Evolutionary conservation across 2,888 invertebrate genomes (phyloP), one percentile per base, ranked within the genome.

Genomic region (Catocala nupta): DNA sequence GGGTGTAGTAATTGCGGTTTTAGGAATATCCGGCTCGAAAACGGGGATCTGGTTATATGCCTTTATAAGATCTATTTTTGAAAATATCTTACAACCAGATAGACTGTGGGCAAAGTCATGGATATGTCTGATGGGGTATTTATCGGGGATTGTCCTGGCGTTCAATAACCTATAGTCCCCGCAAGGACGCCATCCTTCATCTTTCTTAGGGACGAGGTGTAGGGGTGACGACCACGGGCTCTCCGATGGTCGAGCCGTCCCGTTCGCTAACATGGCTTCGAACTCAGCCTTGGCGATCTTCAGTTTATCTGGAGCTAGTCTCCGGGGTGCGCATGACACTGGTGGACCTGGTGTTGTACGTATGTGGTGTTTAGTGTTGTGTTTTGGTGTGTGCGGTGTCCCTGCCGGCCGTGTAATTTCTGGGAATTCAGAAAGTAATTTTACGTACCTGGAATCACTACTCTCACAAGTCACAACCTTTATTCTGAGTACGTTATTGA

Each of bases 181-280:
- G 6, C 59, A 59, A 5, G 52, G 53, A 7, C 53, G 36, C 52
- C 59, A 59, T 1, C 47, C 39, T 16, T 53, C 47, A 36, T 48
- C 47, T 36, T 52, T 39, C 43, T 59, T 59, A 1, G 16, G 10
- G 0, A 3, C 47, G 8, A 59, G 36, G 34, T 59, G 52, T 0
- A 53, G 53, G 10, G 53, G 52, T n/a, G 59, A 59, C 1, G 59
- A 5, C 49, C 56, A 57, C 3, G 43, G 56, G 10, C 47, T 36
- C 7, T 36, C 36, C 5, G 59, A 53, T 1, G 47, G 53, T 2
- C 59, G 34, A 0, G 59, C 52, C 0, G 39, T 53, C 4, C 53
- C 52, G 5, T n/a, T 12, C 1, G 45, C 16, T 0, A 47, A 1
- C 59, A 59, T 59, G 1, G 11, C 44, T 8, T 44, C 11, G 25